Evolutionary conservation across 2,888 invertebrate species (phyloP), one percentile per base, ranked within the genome.

Genomic region (Augochlorella aurata): DNA sequence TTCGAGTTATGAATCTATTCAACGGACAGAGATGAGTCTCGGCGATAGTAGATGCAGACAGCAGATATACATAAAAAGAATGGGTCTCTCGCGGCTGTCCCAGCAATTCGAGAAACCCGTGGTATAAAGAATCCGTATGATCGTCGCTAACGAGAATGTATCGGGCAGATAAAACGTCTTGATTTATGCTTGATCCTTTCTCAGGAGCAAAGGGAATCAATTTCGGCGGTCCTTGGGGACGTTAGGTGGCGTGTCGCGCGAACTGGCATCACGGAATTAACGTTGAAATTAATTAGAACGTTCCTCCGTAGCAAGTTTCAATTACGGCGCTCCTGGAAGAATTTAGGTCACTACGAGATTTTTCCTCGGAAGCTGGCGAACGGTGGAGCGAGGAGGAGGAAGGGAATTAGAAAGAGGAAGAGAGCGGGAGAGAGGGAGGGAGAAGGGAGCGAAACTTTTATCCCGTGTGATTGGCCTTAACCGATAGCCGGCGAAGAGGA

Each of bases 391-490:
- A 63, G 7, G 4, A 3, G 5, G 16, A 18, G 50, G 14, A 18
- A 18, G 38, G 38, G 38, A 38, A 38, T 38, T 38, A 50, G 18
- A 18, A 5, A 14, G 18, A 18, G 47, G 1, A 7, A 49, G 16
- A 49, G 49, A 16, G 12, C 7, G 38, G 12, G 24, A 61, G n/a
- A 29, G 58, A 58, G 54, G 14, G 24, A 58, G 24, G 8, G 29
- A 61, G 18, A 38, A 24, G 24, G 16, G 24, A 54, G 21, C 9
- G 72, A 65, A 84, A 82, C 79, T 85, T 87, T 87, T 75, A 73
- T 80, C 61, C 82, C 73, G 73, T 79, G 80, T 68, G 86, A 87
- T 87, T 81, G 85, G 78, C 75, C 79, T 82, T 58, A 74, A 78
- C 83, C 80, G 77, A 83, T 84, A 79, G 65, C n/a, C 54, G 74